phyloP scores from a whole-genome alignment of 2,113 vertebrate species.

The Conger conger region DNA sequence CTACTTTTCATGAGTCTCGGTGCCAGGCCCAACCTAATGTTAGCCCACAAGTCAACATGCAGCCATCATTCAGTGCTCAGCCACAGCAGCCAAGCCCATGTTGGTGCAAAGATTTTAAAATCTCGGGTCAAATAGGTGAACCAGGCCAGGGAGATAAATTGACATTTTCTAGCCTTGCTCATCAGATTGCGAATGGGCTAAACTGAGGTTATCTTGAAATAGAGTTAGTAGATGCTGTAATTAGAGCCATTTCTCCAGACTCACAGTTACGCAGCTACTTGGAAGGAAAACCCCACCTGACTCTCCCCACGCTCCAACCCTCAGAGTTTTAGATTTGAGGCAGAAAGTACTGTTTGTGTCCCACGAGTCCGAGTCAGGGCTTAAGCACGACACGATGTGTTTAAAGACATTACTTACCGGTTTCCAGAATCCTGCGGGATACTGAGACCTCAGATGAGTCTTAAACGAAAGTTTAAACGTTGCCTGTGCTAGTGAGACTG shows the following conservation, averaged over 20 bases:
- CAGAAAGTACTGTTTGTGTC: constrained; percentile 36
- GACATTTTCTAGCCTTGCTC: constrained; percentile 24
- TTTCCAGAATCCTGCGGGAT: constrained; percentile 33
- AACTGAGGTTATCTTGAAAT: neutral
- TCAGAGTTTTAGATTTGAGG: constrained; percentile 22
- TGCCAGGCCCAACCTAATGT: too few species aligned
- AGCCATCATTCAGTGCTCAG: too few species aligned
- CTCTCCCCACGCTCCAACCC: constrained; percentile 12
- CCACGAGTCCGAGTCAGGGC: constrained; percentile 39
- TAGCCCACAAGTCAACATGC: neutral
- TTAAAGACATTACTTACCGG: constrained; percentile 28
- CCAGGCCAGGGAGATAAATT: constrained; percentile 25
- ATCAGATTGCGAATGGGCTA: constrained; percentile 19
- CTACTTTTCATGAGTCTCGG: too few species aligned
- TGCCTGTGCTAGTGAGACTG: constrained; percentile 29
- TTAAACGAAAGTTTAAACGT: constrained; percentile 32
- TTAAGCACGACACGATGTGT: constrained; percentile 40
- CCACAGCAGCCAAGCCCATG: neutral
- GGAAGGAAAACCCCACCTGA: constrained; percentile 1
- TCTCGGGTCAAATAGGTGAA: too few species aligned
- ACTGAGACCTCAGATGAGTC: too few species aligned
- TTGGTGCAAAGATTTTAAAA: constrained; percentile 19
- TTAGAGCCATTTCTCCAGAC: constrained; percentile 15
- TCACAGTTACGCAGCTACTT: constrained; percentile 18
- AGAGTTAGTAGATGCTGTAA: constrained; percentile 19